Base-by-base conservation (phyloP, 1,140 invertebrate genomes). In the Eumaeus atala region DNA sequence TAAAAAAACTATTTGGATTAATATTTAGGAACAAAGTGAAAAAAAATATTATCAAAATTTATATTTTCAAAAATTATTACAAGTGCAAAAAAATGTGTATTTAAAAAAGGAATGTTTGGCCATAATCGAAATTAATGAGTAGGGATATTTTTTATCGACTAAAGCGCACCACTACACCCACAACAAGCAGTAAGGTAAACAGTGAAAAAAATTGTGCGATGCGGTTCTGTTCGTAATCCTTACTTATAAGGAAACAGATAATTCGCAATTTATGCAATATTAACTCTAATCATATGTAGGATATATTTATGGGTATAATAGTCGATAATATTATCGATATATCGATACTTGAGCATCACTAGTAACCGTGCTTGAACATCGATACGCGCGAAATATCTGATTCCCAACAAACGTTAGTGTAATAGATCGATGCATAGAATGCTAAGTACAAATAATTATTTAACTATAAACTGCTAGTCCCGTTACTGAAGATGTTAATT, bases 51-150 rank as follows among this genome's bases (percentile, higher is more conserved):
- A 86, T 83, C 84, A 84, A 87, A 87, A 87, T 87, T 87, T 87
- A 84, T 87, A 87, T 87, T 87, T 87, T 87, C 81, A 84, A 87
- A 84, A 87, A 87, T 84, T 82, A 87, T 83, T 86, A 84, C 81
- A 83, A 86, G 68, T 83, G 79, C 80, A 87, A 84, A 84, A 83
- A 83, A 70, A 38, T 70, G 72, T 74, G 75, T 83, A 80, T 84
- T 80, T 81, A 80, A 80, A 76, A 73, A 64, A 62, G 80, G 81
- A 72, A 80, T 71, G 83, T 87, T 87, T 77, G 83, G 83, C 81
- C 83, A 84, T 84, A 80, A 75, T 73, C 74, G 68, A 78, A 77
- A 82, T 83, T 74, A 75, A 73, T 66, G 68, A 68, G 67, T 67
- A 73, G 56, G 68, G 72, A 77, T n/a, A 28, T 78, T 82, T 84